Percentiles rank a stretch among this genome's conserved stretches.
These are phyloP conservation scores for Peromyscus californicus DNA, from an alignment of 2,113 vertebrate species.

Conservation along the genomic window DNA sequence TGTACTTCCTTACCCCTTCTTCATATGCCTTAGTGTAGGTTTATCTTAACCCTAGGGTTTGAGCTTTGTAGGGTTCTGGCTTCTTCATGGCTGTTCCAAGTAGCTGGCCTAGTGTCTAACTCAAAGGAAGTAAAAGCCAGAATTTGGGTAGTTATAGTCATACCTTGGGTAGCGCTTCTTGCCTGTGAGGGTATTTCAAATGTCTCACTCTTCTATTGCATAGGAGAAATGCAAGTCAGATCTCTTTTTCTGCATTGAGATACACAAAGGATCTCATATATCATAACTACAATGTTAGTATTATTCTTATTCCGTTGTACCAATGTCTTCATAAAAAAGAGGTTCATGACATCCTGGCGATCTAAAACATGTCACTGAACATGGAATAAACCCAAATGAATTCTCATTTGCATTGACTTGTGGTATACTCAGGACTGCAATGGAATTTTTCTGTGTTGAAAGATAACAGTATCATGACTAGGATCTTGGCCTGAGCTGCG, in stretches of 20 bases:
- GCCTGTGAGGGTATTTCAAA: neutral
- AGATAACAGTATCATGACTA: slow-evolving; percentile 3
- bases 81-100: neutral
- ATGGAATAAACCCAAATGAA: neutral
- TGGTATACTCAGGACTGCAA: neutral
- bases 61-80: neutral
- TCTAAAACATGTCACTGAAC: neutral
- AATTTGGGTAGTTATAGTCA: neutral
- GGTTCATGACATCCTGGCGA: neutral
- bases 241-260: neutral
- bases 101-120: neutral
- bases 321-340: neutral
- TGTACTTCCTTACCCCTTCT: neutral
- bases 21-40: neutral
- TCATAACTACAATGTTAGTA: neutral
- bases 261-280: neutral
- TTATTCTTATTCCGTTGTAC: neutral
- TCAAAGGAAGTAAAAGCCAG: neutral
- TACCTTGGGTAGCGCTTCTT: neutral
- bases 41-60: neutral
- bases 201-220: neutral
- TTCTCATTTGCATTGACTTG: slow-evolving; percentile 23
- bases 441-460: neutral
- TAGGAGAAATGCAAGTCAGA: neutral
- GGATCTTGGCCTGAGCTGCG: neutral